Base-by-base conservation (phyloP, 2,888 invertebrate genomes). In the Allygus modestus region DNA sequence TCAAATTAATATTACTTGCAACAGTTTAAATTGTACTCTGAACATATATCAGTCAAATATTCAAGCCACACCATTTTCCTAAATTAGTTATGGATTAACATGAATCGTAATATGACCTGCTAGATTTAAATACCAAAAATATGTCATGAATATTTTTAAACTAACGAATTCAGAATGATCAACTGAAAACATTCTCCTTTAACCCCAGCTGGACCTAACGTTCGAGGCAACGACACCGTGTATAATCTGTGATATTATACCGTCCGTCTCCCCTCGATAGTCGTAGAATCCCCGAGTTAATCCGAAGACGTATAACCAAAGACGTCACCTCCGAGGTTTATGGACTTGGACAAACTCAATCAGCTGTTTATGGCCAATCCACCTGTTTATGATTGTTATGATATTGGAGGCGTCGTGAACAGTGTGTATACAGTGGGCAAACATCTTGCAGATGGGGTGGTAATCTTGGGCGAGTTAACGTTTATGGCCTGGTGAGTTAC, bases 291-390 rank as follows among this genome's bases (percentile, higher is more conserved):
- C 51, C n/a, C 26, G n/a, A 4, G 46, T 77, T 46, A 46, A 46
- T 46, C 77, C 26, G 2, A 26, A 28, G 51, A 23, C 77, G 33
- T 33, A 69, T 69, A 69, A 69, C 37, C 69, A 1, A 69, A 69
- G 73, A 75, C 73, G 43, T 75, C 73, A 43, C 73, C 73, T 75
- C 37, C 43, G 7, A 20, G 43, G 73, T 73, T 83, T 83, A 83
- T 83, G 58, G 20, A 58, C 71, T 83, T 83, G 83, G 83, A 75
- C 83, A 75, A 83, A 83, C 83, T 83, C 83, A 83, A 83, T 83
- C 83, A 83, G 41, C 75, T 83, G 83, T 83, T 83, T 83, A 83
- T 51, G 26, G 75, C 26, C 73, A 33, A 83, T 83, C 79, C 79
- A 79, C 79, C 79, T 79, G 79, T 79, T 79, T 79, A 79, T 79